phyloP scores from a whole-genome alignment of 2,888 invertebrate genomes.

The Lasioglossum figueresi region DNA sequence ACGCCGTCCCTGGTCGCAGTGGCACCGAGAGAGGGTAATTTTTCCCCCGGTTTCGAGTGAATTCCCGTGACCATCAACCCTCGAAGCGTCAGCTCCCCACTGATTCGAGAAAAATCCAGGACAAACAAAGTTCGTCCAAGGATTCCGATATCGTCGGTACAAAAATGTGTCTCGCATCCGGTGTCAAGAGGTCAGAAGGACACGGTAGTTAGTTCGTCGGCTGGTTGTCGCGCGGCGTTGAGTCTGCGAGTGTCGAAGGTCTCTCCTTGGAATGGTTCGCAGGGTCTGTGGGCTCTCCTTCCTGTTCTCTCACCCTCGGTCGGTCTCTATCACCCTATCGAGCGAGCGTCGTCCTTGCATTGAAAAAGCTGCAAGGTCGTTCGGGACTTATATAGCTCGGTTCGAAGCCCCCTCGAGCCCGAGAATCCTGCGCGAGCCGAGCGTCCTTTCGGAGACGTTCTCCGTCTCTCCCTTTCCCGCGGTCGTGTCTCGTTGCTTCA shows the following conservation, averaged over 20 bases:
- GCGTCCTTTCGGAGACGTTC: conserved; percentile 52
- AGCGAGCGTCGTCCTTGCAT: conserved; percentile 76
- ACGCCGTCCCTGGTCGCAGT: too few relatives aligned
- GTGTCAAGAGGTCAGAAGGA: conserved; percentile 48
- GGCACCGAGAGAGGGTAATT: too few relatives aligned
- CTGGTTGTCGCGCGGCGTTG: conserved; percentile 6
- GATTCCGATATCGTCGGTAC: background rate
- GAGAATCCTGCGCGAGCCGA: conserved; percentile 46
- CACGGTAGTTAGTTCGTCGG: conserved; percentile 31
- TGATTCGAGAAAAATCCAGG: background rate
- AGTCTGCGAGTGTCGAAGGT: conserved; percentile 31
- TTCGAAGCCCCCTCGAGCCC: conserved; percentile 58
- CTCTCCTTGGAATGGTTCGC: conserved; percentile 21
- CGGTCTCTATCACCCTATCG: conserved; percentile 26
- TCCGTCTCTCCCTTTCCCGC: conserved; percentile 10
- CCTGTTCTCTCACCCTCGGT: background rate
- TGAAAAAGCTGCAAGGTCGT: conserved; percentile 78
- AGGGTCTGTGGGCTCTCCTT: background rate
- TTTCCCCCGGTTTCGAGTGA: too few relatives aligned
- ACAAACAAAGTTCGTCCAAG: background rate
- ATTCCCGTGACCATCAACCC: background rate
- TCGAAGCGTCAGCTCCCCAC: background rate
- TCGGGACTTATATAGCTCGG: conserved; percentile 71
- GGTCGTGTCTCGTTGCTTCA: background rate
- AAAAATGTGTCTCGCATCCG: conserved; percentile 34